These are phyloP conservation scores for Entomobrya multifasciata DNA, from an alignment of 2,888 invertebrate species.

Conservation along the genomic window DNA sequence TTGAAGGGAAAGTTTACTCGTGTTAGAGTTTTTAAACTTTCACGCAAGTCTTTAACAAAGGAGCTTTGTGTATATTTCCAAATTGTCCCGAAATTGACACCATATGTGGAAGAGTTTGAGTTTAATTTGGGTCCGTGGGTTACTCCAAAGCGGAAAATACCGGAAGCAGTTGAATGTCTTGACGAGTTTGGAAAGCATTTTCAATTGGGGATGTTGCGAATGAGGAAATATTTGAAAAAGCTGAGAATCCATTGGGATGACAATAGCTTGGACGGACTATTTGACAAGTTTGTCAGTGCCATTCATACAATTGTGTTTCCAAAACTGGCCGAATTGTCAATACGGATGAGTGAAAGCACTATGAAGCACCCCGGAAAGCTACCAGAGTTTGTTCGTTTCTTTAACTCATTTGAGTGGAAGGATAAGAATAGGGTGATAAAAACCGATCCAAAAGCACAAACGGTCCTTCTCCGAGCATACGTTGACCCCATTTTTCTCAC, in stretches of 20 bases:
- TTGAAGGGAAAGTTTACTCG: slow-evolving; percentile 42
- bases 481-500: slow-evolving; percentile 9
- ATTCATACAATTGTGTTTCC: slow-evolving; percentile 55
- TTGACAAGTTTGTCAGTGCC: slow-evolving; percentile 59
- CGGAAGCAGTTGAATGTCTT: neutral
- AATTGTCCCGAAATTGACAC: slow-evolving; percentile 24
- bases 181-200: slow-evolving; percentile 40
- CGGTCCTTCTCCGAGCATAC: slow-evolving; percentile 11
- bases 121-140: slow-evolving; percentile 55
- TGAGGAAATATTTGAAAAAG: slow-evolving; percentile 54
- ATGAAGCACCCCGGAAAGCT: slow-evolving; percentile 62
- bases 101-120: slow-evolving; percentile 57
- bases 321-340: slow-evolving; percentile 25
- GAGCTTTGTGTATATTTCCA: slow-evolving; percentile 52
- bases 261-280: slow-evolving; percentile 30
- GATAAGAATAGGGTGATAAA: neutral
- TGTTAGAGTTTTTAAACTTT: slow-evolving; percentile 28
- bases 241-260: slow-evolving; percentile 64
- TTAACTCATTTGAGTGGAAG: slow-evolving; percentile 47
- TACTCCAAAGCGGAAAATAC: slow-evolving; percentile 17
- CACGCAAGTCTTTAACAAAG: slow-evolving; percentile 54
- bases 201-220: neutral
- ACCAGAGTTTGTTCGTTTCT: slow-evolving; percentile 54
- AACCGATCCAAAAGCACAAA: neutral
- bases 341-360: slow-evolving; percentile 52